These are phyloP conservation scores for Pituophis catenifer DNA, from an alignment of 2,113 vertebrate species.

Conservation along the genomic window DNA sequence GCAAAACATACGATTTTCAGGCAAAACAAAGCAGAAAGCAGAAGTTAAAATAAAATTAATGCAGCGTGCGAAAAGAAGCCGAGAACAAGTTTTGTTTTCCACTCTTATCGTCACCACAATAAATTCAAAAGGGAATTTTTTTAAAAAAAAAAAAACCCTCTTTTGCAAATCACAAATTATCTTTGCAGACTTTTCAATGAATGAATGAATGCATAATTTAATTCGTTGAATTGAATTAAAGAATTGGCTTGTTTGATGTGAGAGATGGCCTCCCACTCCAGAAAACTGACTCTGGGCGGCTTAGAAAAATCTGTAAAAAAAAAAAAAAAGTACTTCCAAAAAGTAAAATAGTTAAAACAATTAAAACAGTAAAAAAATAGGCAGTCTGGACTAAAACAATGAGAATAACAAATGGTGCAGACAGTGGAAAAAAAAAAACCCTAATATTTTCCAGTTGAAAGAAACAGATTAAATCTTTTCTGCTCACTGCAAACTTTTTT, in stretches of 20 bases:
- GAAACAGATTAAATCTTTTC: background rate
- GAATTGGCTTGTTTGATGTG: background rate
- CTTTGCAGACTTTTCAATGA: background rate
- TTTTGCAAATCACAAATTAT: background rate
- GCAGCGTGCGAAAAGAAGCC: background rate
- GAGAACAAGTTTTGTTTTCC: background rate
- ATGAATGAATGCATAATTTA: background rate
- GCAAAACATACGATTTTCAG: background rate
- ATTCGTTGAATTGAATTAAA: background rate
- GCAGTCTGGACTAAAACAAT: background rate
- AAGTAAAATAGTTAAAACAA: background rate
- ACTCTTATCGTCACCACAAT: background rate
- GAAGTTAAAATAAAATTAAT: background rate
- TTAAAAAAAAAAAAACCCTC: background rate
- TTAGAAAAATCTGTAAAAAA: background rate
- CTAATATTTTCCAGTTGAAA: background rate
- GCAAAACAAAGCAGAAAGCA: background rate
- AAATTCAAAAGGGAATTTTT: background rate
- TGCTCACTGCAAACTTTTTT: background rate
- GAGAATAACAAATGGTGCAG: background rate
- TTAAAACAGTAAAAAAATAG: background rate
- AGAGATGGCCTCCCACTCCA: background rate
- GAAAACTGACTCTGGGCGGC: background rate
- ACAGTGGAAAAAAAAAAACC: background rate
- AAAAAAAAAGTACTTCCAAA: accelerated